Percentiles rank a stretch among this genome's conserved stretches.
Evolutionary conservation across 2,113 vertebrate species (phyloP).

Genomic region (Petroica traversi): DNA sequence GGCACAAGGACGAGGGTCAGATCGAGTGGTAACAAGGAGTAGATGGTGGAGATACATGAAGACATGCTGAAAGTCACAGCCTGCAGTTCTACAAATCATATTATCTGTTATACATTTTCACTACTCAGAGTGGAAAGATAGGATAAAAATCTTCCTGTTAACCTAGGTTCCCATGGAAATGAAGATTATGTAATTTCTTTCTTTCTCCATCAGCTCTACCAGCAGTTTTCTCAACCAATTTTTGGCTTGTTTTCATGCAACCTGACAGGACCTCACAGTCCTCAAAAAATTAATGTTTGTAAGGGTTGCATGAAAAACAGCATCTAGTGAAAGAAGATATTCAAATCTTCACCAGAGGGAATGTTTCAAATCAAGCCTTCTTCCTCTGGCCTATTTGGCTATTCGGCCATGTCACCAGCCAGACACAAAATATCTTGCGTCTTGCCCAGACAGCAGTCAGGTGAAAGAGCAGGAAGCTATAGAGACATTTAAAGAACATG

Average conservation of each 20-base stretch:
- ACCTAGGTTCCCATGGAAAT: neutral
- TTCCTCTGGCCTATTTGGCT: neutral
- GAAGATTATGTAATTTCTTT: neutral
- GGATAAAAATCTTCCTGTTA: neutral
- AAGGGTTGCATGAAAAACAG: neutral
- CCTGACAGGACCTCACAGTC: neutral
- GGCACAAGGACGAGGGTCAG: fast-evolving
- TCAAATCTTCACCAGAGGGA: neutral
- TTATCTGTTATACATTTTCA: neutral
- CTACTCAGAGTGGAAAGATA: neutral
- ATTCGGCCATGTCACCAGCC: neutral
- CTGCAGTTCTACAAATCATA: neutral
- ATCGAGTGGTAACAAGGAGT: neutral
- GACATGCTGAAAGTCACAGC: neutral
- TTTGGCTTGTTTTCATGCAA: neutral
- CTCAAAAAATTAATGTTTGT: neutral
- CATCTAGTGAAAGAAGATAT: neutral
- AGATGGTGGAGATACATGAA: neutral
- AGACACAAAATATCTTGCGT: neutral
- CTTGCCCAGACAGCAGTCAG: neutral
- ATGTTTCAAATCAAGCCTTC: neutral
- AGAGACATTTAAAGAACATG: neutral
- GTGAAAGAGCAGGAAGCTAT: neutral
- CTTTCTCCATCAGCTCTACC: neutral
- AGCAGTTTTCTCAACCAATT: neutral